Base-by-base conservation (phyloP, 1,140 invertebrate species). In the Zaprionus ornatus region DNA sequence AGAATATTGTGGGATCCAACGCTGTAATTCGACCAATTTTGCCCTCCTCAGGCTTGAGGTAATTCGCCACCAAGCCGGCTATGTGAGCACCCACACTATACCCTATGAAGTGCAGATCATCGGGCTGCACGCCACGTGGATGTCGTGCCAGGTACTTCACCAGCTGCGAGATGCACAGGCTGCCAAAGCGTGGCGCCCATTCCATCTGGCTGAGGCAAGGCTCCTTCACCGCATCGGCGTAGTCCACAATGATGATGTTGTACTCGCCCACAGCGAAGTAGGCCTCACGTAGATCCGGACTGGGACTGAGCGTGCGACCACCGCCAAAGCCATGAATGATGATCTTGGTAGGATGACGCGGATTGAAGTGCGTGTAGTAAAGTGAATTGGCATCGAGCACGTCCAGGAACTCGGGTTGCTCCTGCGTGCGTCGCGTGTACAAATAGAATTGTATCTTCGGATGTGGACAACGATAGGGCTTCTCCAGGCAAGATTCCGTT, bases 171-270 rank as follows among this genome's bases (percentile, higher is more conserved):
- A 97, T 96, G 92, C 97, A 97, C 83, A 95, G 94, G 56, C 95
- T 95, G n/a, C 95, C 95, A 87, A 97, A 97, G 48, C 96, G 94
- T 13, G 97, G 97, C 9, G 96, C 95, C 97, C 97, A 97, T 79
- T 96, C 95, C 94, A 97, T 95, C 94, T 95, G 95, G 80, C 95
- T 95, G 2, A 97, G 93, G 90, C 97, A 97, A 1, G 96, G 96
- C 87, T 97, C 96, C 84, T 95, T 95, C 2, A 97, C 97, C n/a
- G 97, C 93, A 10, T 95, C 94, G 48, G 95, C 95, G 91, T 97
- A 97, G 93, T 97, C 96, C n/a, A 97, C 96, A 55, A 97, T 97
- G 78, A 97, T 96, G 57, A 97, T 96, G 86, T 97, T 97, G 91
- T 97, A 97, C 82, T 97, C 94, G 60, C 96, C 96, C 68, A 95